Percentiles rank a stretch among this genome's conserved stretches.
Conservation (phyloP, 1,140 invertebrate species). For the Papilio polyxenes region DNA sequence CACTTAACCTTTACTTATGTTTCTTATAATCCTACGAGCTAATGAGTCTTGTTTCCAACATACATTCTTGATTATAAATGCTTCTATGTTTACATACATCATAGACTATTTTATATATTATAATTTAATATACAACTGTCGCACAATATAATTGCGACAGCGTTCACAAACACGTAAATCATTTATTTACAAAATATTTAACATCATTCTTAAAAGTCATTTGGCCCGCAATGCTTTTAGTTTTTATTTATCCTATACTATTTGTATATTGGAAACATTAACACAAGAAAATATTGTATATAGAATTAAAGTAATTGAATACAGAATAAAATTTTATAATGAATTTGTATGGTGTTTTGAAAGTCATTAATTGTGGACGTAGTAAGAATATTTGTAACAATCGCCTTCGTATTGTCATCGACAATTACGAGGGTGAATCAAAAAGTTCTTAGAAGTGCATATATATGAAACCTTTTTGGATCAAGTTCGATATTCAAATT, state of each 20-base stretch:
- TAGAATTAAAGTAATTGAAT: neutral
- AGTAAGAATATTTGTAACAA: no score
- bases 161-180: conserved; percentile 13
- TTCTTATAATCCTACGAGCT: neutral
- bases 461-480: no score
- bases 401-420: no score
- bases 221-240: conserved; percentile 7
- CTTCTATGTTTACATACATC: conserved; percentile 1
- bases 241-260: neutral
- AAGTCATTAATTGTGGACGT: neutral
- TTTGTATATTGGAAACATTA: conserved; percentile 5
- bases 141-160: conserved; percentile 34
- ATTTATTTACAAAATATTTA: conserved; percentile 30
- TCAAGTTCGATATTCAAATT: no score
- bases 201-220: neutral
- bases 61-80: neutral
- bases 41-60: conserved; percentile 19
- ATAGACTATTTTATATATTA: conserved; percentile 18
- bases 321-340: neutral
- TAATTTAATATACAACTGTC: conserved; percentile 18
- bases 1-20: neutral
- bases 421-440: no score
- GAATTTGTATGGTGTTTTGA: neutral
- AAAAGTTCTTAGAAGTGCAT: no score
- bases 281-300: neutral